Evolutionary conservation across 2,797 vertebrate species (phyloP).

Genomic region (Lindbergichthys nudifrons): DNA sequence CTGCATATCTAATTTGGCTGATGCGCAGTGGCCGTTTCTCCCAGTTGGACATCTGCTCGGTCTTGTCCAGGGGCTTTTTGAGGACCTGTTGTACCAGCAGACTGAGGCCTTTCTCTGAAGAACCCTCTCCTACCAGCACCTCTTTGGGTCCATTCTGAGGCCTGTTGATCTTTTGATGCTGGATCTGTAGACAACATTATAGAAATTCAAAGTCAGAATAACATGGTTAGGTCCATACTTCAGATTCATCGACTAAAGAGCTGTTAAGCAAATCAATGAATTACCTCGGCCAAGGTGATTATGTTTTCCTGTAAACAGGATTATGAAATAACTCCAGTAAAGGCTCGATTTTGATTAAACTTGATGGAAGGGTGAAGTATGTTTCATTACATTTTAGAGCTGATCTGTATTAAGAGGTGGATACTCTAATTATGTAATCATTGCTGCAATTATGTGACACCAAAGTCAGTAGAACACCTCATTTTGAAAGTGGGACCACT

Average conservation of each 20-base stretch:
- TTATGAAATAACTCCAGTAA: too few relatives aligned
- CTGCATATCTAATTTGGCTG: conserved; percentile 91
- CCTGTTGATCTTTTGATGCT: conserved; percentile 56
- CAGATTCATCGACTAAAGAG: not conserved
- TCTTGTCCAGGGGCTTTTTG: conserved; percentile 90
- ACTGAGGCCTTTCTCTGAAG: conserved; percentile 88
- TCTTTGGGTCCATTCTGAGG: conserved; percentile 37
- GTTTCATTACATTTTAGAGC: too few relatives aligned
- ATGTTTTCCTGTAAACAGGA: too few relatives aligned
- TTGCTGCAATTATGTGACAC: too few relatives aligned
- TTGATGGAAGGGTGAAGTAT: too few relatives aligned
- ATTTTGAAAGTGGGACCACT: too few relatives aligned
- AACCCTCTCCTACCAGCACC: conserved; percentile 75
- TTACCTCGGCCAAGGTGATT: too few relatives aligned
- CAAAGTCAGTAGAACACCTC: too few relatives aligned
- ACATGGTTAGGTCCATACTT: not conserved
- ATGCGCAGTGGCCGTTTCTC: conserved; percentile 88
- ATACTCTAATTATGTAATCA: too few relatives aligned
- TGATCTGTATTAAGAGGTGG: too few relatives aligned
- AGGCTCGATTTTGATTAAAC: too few relatives aligned
- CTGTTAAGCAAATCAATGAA: not conserved
- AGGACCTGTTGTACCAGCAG: conserved; percentile 89
- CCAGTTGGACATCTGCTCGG: conserved; percentile 93
- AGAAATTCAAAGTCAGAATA: not conserved
- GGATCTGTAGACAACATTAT: conserved; percentile 66